Percentiles rank a stretch among this genome's conserved stretches.
phyloP scores from a whole-genome alignment of 2,113 vertebrate species.

The Dicaeum eximium region DNA sequence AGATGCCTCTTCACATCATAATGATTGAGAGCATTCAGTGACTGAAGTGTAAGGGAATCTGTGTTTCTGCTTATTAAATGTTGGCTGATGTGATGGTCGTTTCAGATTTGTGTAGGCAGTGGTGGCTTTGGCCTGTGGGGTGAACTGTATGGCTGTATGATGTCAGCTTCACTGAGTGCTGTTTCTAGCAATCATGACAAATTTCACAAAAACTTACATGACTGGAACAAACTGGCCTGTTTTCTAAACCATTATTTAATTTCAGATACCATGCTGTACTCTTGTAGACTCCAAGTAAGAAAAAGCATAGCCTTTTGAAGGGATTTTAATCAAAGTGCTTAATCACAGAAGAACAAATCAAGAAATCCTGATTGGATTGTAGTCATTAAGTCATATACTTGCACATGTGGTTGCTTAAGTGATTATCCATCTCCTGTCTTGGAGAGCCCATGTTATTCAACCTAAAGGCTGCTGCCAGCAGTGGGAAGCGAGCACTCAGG shows the following conservation, averaged over 20 bases:
- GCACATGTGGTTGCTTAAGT: background rate
- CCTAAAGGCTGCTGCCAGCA: background rate
- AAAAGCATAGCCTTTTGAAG: background rate
- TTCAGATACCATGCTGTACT: background rate
- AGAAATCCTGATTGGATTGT: background rate
- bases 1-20: background rate
- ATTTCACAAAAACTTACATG: background rate
- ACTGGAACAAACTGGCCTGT: background rate
- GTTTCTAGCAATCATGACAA: background rate
- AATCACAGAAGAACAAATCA: background rate
- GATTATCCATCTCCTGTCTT: background rate
- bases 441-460: background rate
- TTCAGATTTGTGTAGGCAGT: background rate
- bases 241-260: background rate
- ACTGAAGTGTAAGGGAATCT: background rate
- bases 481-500: background rate
- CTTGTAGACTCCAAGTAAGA: background rate
- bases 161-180: background rate
- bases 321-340: conserved; percentile 7
- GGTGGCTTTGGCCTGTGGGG: background rate
- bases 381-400: background rate
- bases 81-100: background rate
- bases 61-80: background rate
- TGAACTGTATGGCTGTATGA: background rate
- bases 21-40: background rate